Evolutionary conservation across 30 jellyfish, hydroid and myxozoan genomes (phyloP).

Genomic region (Nemopilema nomurai): DNA sequence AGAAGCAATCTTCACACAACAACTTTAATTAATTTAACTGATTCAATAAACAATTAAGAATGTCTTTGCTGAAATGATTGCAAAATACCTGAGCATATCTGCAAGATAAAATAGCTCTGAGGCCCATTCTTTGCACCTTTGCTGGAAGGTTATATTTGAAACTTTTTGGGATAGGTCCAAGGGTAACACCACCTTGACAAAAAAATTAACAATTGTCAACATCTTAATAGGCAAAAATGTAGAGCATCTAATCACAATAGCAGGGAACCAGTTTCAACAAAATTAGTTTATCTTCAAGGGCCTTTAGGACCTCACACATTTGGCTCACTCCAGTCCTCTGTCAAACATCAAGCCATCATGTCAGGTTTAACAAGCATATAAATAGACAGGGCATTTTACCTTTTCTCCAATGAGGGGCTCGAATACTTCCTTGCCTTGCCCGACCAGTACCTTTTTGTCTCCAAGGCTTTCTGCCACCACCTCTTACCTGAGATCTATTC

Average conservation of each 20-base stretch:
- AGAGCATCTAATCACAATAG: too few relatives aligned
- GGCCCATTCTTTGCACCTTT: constrained; percentile 87
- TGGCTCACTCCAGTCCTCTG: too few relatives aligned
- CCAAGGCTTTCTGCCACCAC: constrained; percentile 99
- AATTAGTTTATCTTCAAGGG: too few relatives aligned
- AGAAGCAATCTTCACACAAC: too few relatives aligned
- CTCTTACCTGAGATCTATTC: constrained; percentile 89
- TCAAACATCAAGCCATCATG: too few relatives aligned
- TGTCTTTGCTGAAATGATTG: not conserved
- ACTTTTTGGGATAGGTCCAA: constrained; percentile 97
- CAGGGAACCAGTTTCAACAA: too few relatives aligned
- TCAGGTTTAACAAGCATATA: too few relatives aligned
- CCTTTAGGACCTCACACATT: too few relatives aligned
- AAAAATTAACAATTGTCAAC: too few relatives aligned
- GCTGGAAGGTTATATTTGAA: constrained; percentile 72
- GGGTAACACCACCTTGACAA: constrained; percentile 94
- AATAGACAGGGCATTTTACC: constrained; percentile 46
- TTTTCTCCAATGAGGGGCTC: constrained; percentile 98
- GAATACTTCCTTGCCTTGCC: constrained; percentile 98
- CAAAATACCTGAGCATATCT: constrained; percentile 89
- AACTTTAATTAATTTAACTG: not conserved
- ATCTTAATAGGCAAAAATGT: too few relatives aligned
- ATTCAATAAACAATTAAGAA: not conserved
- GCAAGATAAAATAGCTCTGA: constrained; percentile 90
- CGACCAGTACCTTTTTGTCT: constrained; percentile 97